Evolutionary conservation across 2,888 invertebrate species (phyloP).

Genomic region (Lithophane socia): DNA sequence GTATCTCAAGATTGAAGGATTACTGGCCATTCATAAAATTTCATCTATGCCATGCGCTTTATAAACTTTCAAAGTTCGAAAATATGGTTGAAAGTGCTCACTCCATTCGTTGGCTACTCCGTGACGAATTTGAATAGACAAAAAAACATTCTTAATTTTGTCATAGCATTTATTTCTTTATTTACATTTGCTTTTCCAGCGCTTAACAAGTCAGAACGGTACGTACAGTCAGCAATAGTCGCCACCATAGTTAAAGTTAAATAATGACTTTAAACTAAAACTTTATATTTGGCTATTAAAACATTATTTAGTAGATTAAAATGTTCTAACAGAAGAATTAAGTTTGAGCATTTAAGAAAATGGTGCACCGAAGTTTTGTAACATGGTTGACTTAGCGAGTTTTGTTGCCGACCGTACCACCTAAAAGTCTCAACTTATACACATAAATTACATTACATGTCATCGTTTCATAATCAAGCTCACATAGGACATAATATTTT

Average conservation of each 20-base stretch:
- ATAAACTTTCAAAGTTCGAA: neutral
- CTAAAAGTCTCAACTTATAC: conserved; percentile 29
- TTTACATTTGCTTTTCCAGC: conserved; percentile 55
- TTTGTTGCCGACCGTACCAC: conserved; percentile 14
- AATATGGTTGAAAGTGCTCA: neutral
- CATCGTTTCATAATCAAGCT: conserved; percentile 54
- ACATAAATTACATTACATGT: conserved; percentile 61
- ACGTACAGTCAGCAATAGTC: conserved; percentile 22
- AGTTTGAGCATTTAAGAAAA: conserved; percentile 6
- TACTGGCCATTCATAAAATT: conserved; percentile 1
- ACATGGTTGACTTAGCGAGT: neutral
- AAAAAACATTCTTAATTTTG: conserved; percentile 30
- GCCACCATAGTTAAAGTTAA: neutral
- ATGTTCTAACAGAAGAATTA: conserved; percentile 2
- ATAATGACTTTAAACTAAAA: neutral
- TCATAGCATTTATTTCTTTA: conserved; percentile 58
- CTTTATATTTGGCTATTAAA: neutral
- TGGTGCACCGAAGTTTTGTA: neutral
- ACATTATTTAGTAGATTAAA: neutral
- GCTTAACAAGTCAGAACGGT: conserved; percentile 28
- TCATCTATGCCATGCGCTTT: neutral
- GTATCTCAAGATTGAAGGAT: neutral
- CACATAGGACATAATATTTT: conserved; percentile 48
- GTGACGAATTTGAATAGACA: conserved; percentile 15
- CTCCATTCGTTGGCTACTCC: conserved; percentile 17